Percentiles rank a stretch among this genome's conserved stretches.
These are phyloP conservation scores for Onychomys leucogaster DNA, from an alignment of 2,797 vertebrate species.

Conservation along the genomic window DNA sequence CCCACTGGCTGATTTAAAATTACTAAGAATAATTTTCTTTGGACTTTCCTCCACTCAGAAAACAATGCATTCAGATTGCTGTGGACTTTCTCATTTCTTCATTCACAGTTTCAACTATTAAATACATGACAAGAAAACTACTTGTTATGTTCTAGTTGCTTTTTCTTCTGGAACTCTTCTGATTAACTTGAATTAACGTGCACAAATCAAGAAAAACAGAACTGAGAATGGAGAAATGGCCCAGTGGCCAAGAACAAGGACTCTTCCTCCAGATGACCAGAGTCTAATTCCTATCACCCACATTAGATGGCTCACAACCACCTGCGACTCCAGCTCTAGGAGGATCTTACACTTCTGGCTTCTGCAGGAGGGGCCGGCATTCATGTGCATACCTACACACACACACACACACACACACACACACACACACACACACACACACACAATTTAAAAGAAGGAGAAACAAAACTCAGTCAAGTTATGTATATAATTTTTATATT, in stretches of 20 bases:
- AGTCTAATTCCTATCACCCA: not conserved
- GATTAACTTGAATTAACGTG: constrained; percentile 45
- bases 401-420: not conserved
- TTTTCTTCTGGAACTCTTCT: not conserved
- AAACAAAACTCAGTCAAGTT: constrained; percentile 17
- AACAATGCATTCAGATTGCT: constrained; percentile 40
- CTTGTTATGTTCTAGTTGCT: constrained; percentile 3
- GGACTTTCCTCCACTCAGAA: constrained; percentile 55
- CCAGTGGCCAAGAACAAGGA: not conserved
- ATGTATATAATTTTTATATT: constrained; percentile 35
- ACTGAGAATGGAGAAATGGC: not conserved
- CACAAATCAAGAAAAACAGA: constrained; percentile 50
- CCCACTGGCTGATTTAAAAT: constrained; percentile 39
- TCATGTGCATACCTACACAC: not conserved
- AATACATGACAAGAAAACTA: constrained; percentile 42
- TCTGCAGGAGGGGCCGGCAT: not conserved
- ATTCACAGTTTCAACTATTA: constrained; percentile 43
- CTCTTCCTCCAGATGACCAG: not conserved
- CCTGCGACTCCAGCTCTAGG: not conserved
- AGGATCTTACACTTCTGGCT: not conserved
- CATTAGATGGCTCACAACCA: not conserved
- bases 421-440: not conserved
- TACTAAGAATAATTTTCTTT: constrained; percentile 17
- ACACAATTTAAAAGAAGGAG: not conserved
- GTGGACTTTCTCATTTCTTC: not conserved